phyloP scores from a whole-genome alignment of 2,113 vertebrate genomes.

The Alligator mississippiensis region DNA sequence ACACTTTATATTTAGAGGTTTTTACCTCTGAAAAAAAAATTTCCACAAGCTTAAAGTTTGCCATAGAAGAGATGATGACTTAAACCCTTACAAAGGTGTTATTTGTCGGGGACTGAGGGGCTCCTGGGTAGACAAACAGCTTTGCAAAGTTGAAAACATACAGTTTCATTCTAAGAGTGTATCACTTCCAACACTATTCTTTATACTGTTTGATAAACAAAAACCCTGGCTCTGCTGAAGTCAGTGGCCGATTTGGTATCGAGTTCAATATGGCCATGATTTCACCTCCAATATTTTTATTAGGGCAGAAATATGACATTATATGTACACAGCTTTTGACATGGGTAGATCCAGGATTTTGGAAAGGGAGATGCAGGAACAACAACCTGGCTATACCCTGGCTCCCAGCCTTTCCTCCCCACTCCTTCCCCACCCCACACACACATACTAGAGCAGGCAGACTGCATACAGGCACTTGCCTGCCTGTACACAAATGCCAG shows the following conservation, averaged over 20 bases:
- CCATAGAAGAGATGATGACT: not conserved
- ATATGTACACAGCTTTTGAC: too few relatives aligned
- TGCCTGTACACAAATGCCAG: too few relatives aligned
- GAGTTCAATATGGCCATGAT: not conserved
- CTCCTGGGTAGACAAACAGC: not conserved
- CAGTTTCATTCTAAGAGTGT: not conserved
- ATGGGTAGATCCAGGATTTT: too few relatives aligned
- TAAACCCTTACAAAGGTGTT: not conserved
- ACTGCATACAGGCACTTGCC: too few relatives aligned
- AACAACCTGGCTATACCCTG: too few relatives aligned
- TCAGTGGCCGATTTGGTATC: not conserved
- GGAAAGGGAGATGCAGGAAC: too few relatives aligned
- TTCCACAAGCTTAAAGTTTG: not conserved
- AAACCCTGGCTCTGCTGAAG: not conserved
- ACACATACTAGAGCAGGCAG: too few relatives aligned
- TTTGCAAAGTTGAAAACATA: not conserved
- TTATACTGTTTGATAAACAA: not conserved
- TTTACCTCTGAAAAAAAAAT: not conserved
- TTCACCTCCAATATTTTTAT: not conserved
- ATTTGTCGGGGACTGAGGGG: not conserved
- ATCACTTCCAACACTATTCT: not conserved
- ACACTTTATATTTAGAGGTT: not conserved
- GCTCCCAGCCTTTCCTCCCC: too few relatives aligned
- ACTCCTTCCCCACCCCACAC: too few relatives aligned
- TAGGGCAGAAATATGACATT: not conserved